Conservation (phyloP, 2,113 vertebrate genomes). For the Chaenogobius annularis region DNA sequence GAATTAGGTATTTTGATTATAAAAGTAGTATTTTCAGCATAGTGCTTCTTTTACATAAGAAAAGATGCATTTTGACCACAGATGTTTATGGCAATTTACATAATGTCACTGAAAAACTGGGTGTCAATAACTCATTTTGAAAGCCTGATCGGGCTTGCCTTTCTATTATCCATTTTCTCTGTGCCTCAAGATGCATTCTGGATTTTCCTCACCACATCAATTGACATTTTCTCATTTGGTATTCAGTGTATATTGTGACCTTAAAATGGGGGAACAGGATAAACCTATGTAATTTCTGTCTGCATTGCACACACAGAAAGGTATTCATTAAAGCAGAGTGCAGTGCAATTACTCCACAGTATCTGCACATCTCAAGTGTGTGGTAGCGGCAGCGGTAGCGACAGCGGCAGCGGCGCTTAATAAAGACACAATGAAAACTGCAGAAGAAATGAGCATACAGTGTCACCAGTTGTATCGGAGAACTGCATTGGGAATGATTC, state of each 20-base stretch:
- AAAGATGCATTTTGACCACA: not conserved
- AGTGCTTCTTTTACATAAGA: no score
- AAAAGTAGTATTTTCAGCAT: no score
- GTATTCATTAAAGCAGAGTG: conserved; percentile 37
- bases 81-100: not conserved
- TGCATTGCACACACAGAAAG: conserved; percentile 28
- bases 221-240: conserved; percentile 18
- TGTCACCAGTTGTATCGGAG: not conserved
- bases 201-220: conserved; percentile 1
- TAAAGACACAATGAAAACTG: conserved; percentile 22
- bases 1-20: no score
- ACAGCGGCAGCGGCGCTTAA: conserved; percentile 45
- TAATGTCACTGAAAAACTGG: not conserved
- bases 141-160: not conserved
- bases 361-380: conserved; percentile 42
- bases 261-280: conserved; percentile 33
- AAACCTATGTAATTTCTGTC: conserved; percentile 50
- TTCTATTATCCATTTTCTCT: not conserved
- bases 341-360: conserved; percentile 27
- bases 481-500: not conserved
- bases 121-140: not conserved
- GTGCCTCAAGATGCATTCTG: conserved; percentile 7
- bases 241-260: conserved; percentile 41
- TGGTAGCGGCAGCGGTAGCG: not conserved
- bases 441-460: not conserved